phyloP scores from a whole-genome alignment of 2,113 vertebrate species.

The Mesoclemmys tuberculata region DNA sequence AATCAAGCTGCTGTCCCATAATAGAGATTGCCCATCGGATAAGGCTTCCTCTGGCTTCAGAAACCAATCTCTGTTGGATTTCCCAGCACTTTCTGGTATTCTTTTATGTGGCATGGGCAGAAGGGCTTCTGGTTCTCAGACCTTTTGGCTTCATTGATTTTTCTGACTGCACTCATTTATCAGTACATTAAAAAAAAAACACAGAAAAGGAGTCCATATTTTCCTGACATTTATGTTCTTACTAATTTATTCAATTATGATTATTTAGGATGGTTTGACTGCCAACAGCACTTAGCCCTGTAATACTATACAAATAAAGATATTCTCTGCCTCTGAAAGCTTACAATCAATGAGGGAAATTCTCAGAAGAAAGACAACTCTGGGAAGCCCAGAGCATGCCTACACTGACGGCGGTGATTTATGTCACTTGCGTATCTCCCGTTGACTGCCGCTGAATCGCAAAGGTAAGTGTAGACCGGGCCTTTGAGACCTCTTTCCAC shows the following conservation, averaged over 20 bases:
- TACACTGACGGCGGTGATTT: no score
- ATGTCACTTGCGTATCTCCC: no score
- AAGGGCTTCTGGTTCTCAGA: neutral
- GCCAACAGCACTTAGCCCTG: neutral
- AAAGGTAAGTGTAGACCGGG: no score
- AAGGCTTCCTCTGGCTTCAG: neutral
- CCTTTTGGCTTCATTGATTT: neutral
- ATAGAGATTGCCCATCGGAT: neutral
- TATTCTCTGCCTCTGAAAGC: neutral
- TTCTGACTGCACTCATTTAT: neutral
- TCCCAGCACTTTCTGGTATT: neutral
- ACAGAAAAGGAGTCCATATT: neutral
- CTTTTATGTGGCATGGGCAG: neutral
- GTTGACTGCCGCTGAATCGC: no score
- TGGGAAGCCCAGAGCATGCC: neutral
- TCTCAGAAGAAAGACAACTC: neutral
- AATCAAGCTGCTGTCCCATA: neutral
- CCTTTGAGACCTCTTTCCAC: neutral
- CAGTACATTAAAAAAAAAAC: neutral
- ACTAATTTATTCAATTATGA: neutral
- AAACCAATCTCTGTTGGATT: neutral
- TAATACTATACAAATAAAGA: neutral
- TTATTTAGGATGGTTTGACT: neutral
- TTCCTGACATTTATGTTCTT: neutral
- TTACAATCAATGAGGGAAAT: neutral